Base-by-base conservation (phyloP, 2,113 vertebrate species). In the Forbesichthys agassizii region DNA sequence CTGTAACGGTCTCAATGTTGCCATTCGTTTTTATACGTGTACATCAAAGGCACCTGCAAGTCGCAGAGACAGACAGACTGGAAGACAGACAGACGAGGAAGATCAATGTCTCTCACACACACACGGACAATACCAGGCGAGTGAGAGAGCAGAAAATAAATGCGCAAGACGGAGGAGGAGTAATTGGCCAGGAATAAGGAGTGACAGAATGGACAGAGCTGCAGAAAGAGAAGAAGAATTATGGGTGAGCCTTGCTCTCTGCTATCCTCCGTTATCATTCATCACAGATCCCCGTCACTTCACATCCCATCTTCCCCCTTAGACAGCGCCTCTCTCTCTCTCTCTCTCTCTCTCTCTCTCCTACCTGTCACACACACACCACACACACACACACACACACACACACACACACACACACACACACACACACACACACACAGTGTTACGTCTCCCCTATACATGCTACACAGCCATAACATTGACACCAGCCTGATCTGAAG, bases 131-230 rank as follows among this genome's bases (percentile, higher is more conserved):
- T 47, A 42, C 55, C 11, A 3, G 12, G 27, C 27, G 27, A 10
- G 58, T 42, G 42, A 76, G 27, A 48, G 59, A 48, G 61, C 72
- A 61, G 52, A 69, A 69, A 33, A 33, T 65, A 73, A 68, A 36
- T 11, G 8, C 9, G 2, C 36, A 49, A 55, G 64, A 64, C 18
- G 3, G 18, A 52, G 55, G 65, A 52, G 67, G 75, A 74, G 77
- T 83, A 42, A 84, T 83, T 77, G 80, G 59, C 60, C 78, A 78
- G 73, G 79, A 82, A 84, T 81, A 79, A 76, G 77, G 82, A 88
- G 69, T 64, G 84, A 73, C 82, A 76, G 70, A 66, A 52, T 49
- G 49, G 69, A 74, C 74, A 62, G 56, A 78, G 78, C 55, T 42
- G 62, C 27, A 9, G 58, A 49, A 67, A 76, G n/a, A 71, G 64